Base-by-base conservation (phyloP, 1,140 invertebrate genomes). In the Atta texana region DNA sequence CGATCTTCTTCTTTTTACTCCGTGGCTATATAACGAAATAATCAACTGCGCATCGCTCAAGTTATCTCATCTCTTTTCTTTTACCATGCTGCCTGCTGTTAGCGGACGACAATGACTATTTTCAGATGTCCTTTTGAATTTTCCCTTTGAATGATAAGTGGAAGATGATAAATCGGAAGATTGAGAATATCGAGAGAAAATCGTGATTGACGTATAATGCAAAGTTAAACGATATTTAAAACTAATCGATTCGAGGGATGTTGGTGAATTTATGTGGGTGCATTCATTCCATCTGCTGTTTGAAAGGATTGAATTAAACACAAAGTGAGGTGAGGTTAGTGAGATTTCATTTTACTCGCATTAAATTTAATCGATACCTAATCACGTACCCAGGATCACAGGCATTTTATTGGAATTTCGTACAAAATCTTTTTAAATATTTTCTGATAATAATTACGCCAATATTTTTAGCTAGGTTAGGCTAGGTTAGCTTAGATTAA, bases 251-350 rank as follows among this genome's bases (percentile, higher is more conserved):
- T 68, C 14, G 31, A 75, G 28, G 31, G 18, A 75, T 75, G 53
- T 12, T 21, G n/a, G 0, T 55, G 18, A 18, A 57, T 21, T 16
- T 18, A 31, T 28, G 24, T 53, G 51, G 31, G 28, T 34, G 5
- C 28, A 1, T 12, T n/a, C n/a, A n/a, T 28, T 75, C 5, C 31
- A 6, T 34, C 51, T 21, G 18, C n/a, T 18, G 18, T n/a, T 57
- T 55, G 18, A 75, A 31, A 2, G 59, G 18, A 14, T 75, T 53
- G 10, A 31, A 4, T 59, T 21, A 21, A 53, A 49, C 6, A 77
- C 24, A 24, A 24, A 24, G 24, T 24, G 24, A 77, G 49, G 57
- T 77, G 74, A 77, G 74, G 74, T 77, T 77, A 77, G 74, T 63
- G 5, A 44, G 1, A 44, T 61, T 28, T 77, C 10, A 7, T 49